Evolutionary conservation across 2,113 vertebrate genomes (phyloP).

Genomic region (Caretta caretta): DNA sequence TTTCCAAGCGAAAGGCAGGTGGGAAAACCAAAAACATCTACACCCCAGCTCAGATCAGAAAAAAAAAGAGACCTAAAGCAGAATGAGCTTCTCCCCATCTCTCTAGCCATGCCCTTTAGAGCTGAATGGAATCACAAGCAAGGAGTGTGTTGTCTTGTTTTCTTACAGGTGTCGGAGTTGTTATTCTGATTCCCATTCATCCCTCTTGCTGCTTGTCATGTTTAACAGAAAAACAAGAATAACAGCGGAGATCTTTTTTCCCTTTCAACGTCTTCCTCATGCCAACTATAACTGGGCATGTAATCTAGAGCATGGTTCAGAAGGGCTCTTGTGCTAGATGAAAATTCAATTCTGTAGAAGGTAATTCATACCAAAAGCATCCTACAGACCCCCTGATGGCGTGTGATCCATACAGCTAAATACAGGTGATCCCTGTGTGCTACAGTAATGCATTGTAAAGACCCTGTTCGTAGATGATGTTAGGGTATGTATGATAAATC

Average conservation of each 20-base stretch:
- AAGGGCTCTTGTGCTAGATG: background rate
- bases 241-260: background rate
- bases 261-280: background rate
- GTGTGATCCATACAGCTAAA: slow-evolving; percentile 17
- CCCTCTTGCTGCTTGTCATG: background rate
- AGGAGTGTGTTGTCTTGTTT: background rate
- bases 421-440: background rate
- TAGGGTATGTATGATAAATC: slow-evolving; percentile 3
- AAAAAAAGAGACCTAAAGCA: background rate
- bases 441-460: background rate
- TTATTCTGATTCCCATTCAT: background rate
- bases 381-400: background rate
- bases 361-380: background rate
- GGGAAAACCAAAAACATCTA: background rate
- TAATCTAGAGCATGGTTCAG: background rate
- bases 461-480: background rate
- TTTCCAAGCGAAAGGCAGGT: slow-evolving; percentile 34
- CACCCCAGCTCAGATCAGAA: slow-evolving; percentile 6
- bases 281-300: background rate
- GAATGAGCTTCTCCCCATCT: background rate
- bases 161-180: background rate
- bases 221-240: background rate
- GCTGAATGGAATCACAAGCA: slow-evolving; percentile 9
- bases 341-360: background rate
- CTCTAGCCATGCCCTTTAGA: slow-evolving; percentile 17